phyloP scores from a whole-genome alignment of 2,888 invertebrate genomes.

The Dryococelus australis region DNA sequence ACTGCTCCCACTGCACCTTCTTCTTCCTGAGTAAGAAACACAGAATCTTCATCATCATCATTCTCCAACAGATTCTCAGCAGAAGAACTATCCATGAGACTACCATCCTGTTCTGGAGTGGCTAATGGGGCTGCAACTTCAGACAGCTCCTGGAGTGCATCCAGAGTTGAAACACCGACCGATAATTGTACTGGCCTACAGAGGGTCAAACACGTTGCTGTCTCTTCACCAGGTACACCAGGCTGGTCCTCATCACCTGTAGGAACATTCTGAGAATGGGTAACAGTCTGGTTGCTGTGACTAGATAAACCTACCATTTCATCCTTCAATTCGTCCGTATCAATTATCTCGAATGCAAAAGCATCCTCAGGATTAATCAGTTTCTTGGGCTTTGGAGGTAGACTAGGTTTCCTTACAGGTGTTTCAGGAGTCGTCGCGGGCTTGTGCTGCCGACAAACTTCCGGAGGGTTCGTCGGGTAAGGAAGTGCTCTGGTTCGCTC shows the following conservation, averaged over 20 bases:
- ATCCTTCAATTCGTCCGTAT: constrained; percentile 72
- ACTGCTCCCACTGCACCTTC: constrained; percentile 27
- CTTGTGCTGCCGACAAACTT: constrained; percentile 72
- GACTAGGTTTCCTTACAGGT: constrained; percentile 43
- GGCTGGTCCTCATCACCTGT: not conserved
- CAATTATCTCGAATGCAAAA: constrained; percentile 84
- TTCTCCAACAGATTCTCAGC: constrained; percentile 60
- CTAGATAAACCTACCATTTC: constrained; percentile 29
- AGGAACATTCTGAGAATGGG: not conserved
- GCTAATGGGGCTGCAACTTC: constrained; percentile 62
- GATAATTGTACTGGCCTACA: constrained; percentile 33
- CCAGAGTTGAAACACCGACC: constrained; percentile 23
- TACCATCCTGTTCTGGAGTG: constrained; percentile 69
- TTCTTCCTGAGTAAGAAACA: constrained; percentile 38
- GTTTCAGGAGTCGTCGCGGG: constrained; percentile 57
- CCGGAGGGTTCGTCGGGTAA: constrained; percentile 64
- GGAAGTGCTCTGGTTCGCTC: constrained; percentile 70
- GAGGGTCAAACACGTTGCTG: not conserved
- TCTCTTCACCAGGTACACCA: not conserved
- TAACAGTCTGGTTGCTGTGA: constrained; percentile 20
- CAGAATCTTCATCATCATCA: constrained; percentile 38
- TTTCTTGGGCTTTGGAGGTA: constrained; percentile 52
- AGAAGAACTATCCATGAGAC: constrained; percentile 64
- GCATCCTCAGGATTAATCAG: constrained; percentile 71
- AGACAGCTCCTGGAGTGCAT: not conserved